Evolutionary conservation across 1,140 invertebrate species (phyloP), one percentile per base, ranked within the genome.

Genomic region (Lethocerus indicus): DNA sequence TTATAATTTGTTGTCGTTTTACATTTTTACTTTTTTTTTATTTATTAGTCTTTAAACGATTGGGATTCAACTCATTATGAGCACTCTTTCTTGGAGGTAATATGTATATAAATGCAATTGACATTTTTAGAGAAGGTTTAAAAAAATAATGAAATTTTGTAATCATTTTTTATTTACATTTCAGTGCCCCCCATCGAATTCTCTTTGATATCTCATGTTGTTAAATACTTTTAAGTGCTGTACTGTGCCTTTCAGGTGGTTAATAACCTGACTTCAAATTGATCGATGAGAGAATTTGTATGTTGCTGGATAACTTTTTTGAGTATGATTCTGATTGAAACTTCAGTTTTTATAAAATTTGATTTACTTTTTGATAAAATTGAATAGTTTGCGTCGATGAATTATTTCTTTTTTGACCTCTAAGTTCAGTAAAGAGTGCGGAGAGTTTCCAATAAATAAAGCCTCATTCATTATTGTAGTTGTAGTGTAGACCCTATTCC

Each of bases 101-200:
- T 54, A 56, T 57, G 56, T 57, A 57, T 57, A 46, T 57, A 20
- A 51, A 54, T 53, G 56, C 56, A 35, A 57, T 57, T 42, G 56
- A 57, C 39, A 54, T 57, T 40, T 56, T 56, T 51, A 54, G 56
- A 54, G 53, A 57, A 54, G 46, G 13, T 18, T 18, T 41, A n/a
- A n/a, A 21, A n/a, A n/a, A 41, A 3, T 41, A 18, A 4, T 16
- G n/a, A 36, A 18, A 36, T 18, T 36, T 16, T 36, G 35, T 16
- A 18, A 16, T 36, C n/a, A 18, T 36, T 14, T 36, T 36, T 36
- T 36, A 36, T 16, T 36, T 14, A 36, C n/a, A 16, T 14, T 16
- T 18, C 35, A 16, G 35, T 36, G 35, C 14, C 20, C 20, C 7
- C n/a, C 20, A 36, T 36, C 20, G 35, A 36, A 36, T 36, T 18